A percentile compares a stretch with the other conserved stretches of the same genome.
These are phyloP conservation scores for Temnothorax ravouxi DNA, from an alignment of 2,888 invertebrate genomes.

Conservation along the genomic window DNA sequence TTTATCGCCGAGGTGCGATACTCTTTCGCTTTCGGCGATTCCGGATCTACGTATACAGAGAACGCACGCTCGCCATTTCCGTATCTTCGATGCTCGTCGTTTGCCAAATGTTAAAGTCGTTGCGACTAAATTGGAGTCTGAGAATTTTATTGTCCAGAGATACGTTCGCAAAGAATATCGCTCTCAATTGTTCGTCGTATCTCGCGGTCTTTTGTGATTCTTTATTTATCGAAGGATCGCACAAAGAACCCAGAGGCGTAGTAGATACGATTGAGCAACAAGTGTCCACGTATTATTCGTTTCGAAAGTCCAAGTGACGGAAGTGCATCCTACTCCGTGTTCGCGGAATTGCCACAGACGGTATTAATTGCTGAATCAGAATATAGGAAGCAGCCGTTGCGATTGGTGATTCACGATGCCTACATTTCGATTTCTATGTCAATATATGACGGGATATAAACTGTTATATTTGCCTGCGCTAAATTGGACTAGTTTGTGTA, in stretches of 20 bases:
- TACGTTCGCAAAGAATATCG: not conserved
- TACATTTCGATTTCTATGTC: conserved; percentile 61
- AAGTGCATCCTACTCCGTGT: conserved; percentile 42
- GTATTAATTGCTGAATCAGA: conserved; percentile 71
- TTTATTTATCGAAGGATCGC: not conserved
- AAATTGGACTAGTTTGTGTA: conserved; percentile 53
- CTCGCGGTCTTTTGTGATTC: not conserved
- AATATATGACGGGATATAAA: conserved; percentile 55
- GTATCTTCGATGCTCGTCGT: not conserved
- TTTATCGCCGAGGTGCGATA: conserved; percentile 70
- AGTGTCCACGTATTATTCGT: conserved; percentile 20
- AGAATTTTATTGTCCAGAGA: not conserved
- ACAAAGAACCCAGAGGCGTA: not conserved
- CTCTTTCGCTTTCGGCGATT: conserved; percentile 53
- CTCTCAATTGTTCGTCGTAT: not conserved
- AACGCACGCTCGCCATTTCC: conserved; percentile 3
- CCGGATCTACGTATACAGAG: not conserved
- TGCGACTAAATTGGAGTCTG: not conserved
- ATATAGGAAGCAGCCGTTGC: conserved; percentile 58
- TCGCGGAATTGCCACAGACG: conserved; percentile 45
- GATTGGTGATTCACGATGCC: conserved; percentile 65
- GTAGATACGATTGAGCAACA: conserved; percentile 28
- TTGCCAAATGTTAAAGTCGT: not conserved
- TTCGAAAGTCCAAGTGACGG: conserved; percentile 53
- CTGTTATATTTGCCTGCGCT: conserved; percentile 22